These are phyloP conservation scores for Drosophila micromelanica DNA, from an alignment of 1,140 invertebrate genomes.

Conservation along the genomic window DNA sequence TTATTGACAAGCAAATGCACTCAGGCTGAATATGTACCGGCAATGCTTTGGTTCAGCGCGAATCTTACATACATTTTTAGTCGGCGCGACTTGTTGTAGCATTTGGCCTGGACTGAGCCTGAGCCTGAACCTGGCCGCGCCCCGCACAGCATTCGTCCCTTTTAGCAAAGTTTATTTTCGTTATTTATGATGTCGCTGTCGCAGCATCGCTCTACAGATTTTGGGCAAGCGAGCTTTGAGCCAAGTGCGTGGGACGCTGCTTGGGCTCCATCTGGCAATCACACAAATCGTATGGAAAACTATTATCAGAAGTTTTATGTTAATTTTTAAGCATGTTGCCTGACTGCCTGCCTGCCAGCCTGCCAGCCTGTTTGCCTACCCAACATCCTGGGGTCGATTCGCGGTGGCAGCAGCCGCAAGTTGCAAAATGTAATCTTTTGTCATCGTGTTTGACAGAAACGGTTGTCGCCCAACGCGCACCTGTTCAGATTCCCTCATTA, in stretches of 20 bases:
- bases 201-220: constrained; percentile 55
- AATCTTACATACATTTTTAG: constrained; percentile 53
- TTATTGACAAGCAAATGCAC: constrained; percentile 83
- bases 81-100: constrained; percentile 57
- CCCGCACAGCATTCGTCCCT: constrained; percentile 53
- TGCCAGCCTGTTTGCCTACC: constrained; percentile 5
- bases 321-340: constrained; percentile 78
- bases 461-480: constrained; percentile 70
- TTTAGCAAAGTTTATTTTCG: constrained; percentile 76
- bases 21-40: constrained; percentile 71
- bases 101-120: constrained; percentile 16
- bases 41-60: constrained; percentile 32
- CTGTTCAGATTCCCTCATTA: constrained; percentile 78
- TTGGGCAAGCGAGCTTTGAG: constrained; percentile 35
- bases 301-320: constrained; percentile 83
- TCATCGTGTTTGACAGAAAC: constrained; percentile 78
- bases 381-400: constrained; percentile 54
- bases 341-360: constrained; percentile 33
- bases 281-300: constrained; percentile 70
- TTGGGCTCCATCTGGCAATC: constrained; percentile 40
- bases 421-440: constrained; percentile 78
- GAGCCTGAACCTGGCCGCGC: not conserved
- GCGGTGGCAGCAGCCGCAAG: constrained; percentile 49
- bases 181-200: constrained; percentile 79
- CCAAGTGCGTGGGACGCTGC: constrained; percentile 36